Evolutionary conservation across 2,797 vertebrate genomes (phyloP), one percentile per base, ranked within the genome.

Genomic region (Paratrypauchen microcephalus): DNA sequence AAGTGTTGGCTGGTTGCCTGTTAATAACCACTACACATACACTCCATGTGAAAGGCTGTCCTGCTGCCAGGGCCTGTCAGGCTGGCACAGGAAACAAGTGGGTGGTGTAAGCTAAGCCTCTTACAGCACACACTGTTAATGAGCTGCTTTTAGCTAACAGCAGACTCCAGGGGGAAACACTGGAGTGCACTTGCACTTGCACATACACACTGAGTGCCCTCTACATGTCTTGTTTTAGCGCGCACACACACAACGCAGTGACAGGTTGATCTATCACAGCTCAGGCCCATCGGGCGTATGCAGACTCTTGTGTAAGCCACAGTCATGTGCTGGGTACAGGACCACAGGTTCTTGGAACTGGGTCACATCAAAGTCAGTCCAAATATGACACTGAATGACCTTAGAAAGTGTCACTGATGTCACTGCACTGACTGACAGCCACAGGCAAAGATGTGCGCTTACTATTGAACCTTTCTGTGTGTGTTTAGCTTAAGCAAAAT

Each of bases 231-330:
- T 76, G 56, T 76, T 83, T 76, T 72, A 82, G 55, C n/a, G n/a
- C 24, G 71, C 80, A 50, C 69, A 61, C 60, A 36, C 69, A 73
- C 59, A 41, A 26, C 30, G 61, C 13, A 0, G 9, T 91, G 88
- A 88, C 86, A 82, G 86, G 75, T 81, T 85, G 88, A 87, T 92
- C 89, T 87, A 89, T 93, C 87, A 80, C 81, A 88, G 88, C 90
- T 89, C 86, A 75, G 70, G 83, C 83, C 87, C 87, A 86, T 90
- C 79, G 86, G 88, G 90, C 74, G 83, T 80, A 70, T 76, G 73
- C 56, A 28, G 75, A 86, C 87, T 92, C 92, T 92, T 92, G 91
- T 93, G 84, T 91, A 89, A 92, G 90, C 88, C 86, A 66, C 28
- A 73, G 78, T 90, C 90, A 90, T 82, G 71, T 87, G 88, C 79